Evolutionary conservation across 2,797 vertebrate species (phyloP), one percentile per base, ranked within the genome.

Genomic region (Chaenodraco wilsoni): DNA sequence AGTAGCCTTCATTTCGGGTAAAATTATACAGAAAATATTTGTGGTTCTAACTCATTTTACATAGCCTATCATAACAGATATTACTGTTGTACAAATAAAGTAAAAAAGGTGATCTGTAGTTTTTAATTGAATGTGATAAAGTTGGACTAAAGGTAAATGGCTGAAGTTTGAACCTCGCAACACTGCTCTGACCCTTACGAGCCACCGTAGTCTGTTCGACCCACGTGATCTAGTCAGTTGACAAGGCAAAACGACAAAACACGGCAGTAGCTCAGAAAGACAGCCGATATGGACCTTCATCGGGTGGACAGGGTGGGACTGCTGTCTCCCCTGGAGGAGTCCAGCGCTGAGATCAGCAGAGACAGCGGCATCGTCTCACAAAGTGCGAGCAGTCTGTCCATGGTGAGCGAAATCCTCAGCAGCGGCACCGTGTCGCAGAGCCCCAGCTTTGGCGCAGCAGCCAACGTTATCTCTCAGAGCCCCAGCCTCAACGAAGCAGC

Each of bases 351-450:
- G 23, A 90, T 79, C 43, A 95, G 96, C 74, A 88, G 92, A 4
- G 98, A 98, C 94, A 98, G 98, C 85, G 98, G 98, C 41, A 91
- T 95, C 9, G 97, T 98, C 8, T 99, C 98, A 0, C 97, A 98
- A 66, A 98, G 97, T 68, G 95, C 95, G 12, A 99, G 98, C 91
- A 96, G 94, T 40, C 70, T 96, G 64, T 98, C 97, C 3, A 95
- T 94, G 93, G 78, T 94, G 40, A 95, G 95, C 62, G 95, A 95
- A 3, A 90, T 93, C 84, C 88, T 94, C 19, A 95, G 95, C 92
- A 94, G 93, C 91, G 93, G 94, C 61, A 90, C 94, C 8, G 96
- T 97, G 79, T 98, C 97, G 4, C 96, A 97, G 86, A 98, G 97
- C 84, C 96, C 96, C 57, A 99, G 96, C 77, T 94, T 96, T 66